Evolutionary conservation across 1,140 invertebrate genomes (phyloP).

Genomic region (Ceratitis capitata): DNA sequence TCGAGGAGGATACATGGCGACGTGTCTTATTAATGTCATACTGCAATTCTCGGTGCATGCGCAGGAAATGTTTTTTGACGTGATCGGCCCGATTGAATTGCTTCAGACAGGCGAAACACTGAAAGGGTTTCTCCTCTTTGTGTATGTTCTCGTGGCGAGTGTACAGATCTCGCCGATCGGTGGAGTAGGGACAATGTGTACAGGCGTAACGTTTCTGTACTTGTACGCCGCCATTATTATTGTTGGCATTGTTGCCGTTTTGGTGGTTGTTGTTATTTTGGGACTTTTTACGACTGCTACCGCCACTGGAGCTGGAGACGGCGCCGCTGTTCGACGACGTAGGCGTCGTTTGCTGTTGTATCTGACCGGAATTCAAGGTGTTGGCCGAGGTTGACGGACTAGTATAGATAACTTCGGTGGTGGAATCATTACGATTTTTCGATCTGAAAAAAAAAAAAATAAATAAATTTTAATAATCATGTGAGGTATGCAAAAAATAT

Average conservation of each 20-base stretch:
- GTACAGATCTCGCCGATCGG: conserved; percentile 91
- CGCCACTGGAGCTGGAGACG: conserved; percentile 50
- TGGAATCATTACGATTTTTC: conserved; percentile 55
- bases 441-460: conserved; percentile 45
- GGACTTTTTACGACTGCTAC: conserved; percentile 54
- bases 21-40: conserved; percentile 86
- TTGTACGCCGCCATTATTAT: conserved; percentile 52
- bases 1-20: conserved; percentile 50
- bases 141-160: conserved; percentile 97
- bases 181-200: conserved; percentile 86
- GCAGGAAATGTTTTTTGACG: conserved; percentile 91
- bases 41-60: conserved; percentile 87
- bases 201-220: conserved; percentile 82
- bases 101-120: conserved; percentile 90
- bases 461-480: background rate
- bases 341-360: conserved; percentile 58
- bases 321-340: conserved; percentile 51
- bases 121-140: conserved; percentile 90
- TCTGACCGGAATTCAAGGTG: conserved; percentile 35
- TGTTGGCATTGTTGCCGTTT: conserved; percentile 38
- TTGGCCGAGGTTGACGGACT: conserved; percentile 55
- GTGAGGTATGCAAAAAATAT: background rate
- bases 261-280: conserved; percentile 47
- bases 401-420: conserved; percentile 57
- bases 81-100: conserved; percentile 95